Evolutionary conservation across 2,888 invertebrate genomes (phyloP), one percentile per base, ranked within the genome.

Genomic region (Vannuccia rotundouncinata): DNA sequence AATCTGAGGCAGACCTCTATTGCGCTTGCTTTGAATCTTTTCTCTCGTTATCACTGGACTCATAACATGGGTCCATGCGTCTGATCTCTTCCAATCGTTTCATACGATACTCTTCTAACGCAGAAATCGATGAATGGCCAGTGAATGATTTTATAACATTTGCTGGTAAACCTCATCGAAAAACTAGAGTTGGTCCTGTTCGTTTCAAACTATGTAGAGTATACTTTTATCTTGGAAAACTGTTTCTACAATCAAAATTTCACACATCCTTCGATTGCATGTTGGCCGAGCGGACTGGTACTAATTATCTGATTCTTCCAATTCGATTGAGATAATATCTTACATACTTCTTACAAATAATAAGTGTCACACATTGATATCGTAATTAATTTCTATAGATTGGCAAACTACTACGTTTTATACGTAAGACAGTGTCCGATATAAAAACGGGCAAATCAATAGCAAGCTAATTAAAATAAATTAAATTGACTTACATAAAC

Each of bases 271-370:
- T 66, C 66, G 17, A 66, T 66, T 5, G 66, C 66, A 66, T 66
- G 66, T 27, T 66, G 66, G 66, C 66, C 66, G 66, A 66, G 66
- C 66, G 66, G 66, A 66, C 66, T 66, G 66, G 66, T 66, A n/a
- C 25, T n/a, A 22, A 66, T n/a, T n/a, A n/a, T n/a, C n/a, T n/a
- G n/a, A n/a, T n/a, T n/a, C n/a, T n/a, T n/a, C n/a, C n/a, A n/a
- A n/a, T n/a, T n/a, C n/a, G n/a, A n/a, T n/a, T n/a, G n/a, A n/a
- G n/a, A n/a, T n/a, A n/a, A n/a, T n/a, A n/a, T n/a, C n/a, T n/a
- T n/a, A n/a, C n/a, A n/a, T n/a, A n/a, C n/a, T n/a, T n/a, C n/a
- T n/a, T n/a, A n/a, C n/a, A n/a, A n/a, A n/a, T n/a, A n/a, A n/a
- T n/a, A n/a, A n/a, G n/a, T n/a, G n/a, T n/a, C n/a, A n/a, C n/a